A percentile compares a stretch with the other conserved stretches of the same genome.
These are phyloP conservation scores for Acipenser oxyrinchus DNA, from an alignment of 2,797 vertebrate genomes.

Conservation along the genomic window DNA sequence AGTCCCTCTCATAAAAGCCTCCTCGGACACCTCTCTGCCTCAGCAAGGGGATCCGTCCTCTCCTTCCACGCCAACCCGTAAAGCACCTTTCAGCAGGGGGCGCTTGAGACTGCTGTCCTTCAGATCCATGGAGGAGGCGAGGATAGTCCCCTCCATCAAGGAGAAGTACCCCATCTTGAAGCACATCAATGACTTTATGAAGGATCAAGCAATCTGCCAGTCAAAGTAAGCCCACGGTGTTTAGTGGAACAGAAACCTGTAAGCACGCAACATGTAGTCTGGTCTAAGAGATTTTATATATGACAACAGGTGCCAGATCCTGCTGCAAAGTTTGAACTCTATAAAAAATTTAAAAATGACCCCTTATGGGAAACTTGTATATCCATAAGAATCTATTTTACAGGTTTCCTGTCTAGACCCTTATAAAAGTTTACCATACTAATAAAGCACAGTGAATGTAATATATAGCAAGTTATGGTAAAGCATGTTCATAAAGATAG, in stretches of 20 bases:
- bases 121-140: conserved; percentile 81
- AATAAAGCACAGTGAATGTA: too few relatives aligned
- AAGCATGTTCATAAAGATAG: too few relatives aligned
- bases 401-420: too few relatives aligned
- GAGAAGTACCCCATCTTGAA: conserved; percentile 82
- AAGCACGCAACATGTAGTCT: too few relatives aligned
- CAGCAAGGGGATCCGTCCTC: conserved; percentile 63
- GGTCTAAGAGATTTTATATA: too few relatives aligned
- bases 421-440: too few relatives aligned
- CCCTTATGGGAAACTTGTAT: too few relatives aligned
- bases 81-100: conserved; percentile 73
- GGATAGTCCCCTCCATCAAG: conserved; percentile 67
- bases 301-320: too few relatives aligned
- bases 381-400: too few relatives aligned
- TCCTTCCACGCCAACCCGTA: conserved; percentile 67
- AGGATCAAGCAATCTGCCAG: conserved; percentile 80
- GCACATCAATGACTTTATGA: conserved; percentile 81
- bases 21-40: conserved; percentile 48
- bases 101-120: conserved; percentile 88
- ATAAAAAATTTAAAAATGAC: too few relatives aligned
- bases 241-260: background rate
- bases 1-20: conserved; percentile 39
- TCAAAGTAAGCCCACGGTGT: conserved; percentile 49
- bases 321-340: too few relatives aligned
- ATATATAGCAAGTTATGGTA: too few relatives aligned